Conservation (phyloP, 2,888 invertebrate species). For the Erebia palarica region DNA sequence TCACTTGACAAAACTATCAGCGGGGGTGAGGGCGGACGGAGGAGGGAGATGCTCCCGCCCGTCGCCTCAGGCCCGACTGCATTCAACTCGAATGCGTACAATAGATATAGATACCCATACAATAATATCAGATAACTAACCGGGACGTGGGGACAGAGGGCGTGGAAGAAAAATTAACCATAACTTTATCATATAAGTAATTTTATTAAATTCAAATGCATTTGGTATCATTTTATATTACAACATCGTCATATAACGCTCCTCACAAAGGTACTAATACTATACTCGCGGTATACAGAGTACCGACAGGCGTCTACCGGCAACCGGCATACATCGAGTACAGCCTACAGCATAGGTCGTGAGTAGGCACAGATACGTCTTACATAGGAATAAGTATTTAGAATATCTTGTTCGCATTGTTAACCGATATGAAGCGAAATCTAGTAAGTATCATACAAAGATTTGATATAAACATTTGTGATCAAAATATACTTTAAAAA, state of each 20-base stretch:
- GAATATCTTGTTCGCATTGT: slow-evolving; percentile 39
- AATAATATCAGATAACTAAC: neutral
- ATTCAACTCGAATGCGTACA: no score
- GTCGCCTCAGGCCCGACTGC: no score
- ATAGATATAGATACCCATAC: no score
- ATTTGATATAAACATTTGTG: slow-evolving; percentile 31
- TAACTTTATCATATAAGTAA: slow-evolving; percentile 24
- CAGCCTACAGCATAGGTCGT: neutral
- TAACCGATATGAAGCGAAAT: slow-evolving; percentile 42
- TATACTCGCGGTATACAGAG: no score
- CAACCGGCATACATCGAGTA: neutral
- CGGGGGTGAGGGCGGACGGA: no score
- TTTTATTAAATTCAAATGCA: slow-evolving; percentile 56
- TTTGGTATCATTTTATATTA: slow-evolving; percentile 58
- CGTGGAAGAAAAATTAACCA: neutral
- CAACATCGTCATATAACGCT: slow-evolving; percentile 35
- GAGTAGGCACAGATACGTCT: slow-evolving; percentile 19
- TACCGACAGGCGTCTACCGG: neutral
- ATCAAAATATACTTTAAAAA: slow-evolving; percentile 29
- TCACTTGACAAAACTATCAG: no score
- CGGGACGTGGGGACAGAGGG: neutral
- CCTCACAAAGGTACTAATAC: slow-evolving; percentile 40
- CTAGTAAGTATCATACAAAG: slow-evolving; percentile 22
- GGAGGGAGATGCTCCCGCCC: no score
- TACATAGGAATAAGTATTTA: slow-evolving; percentile 36